Conservation (phyloP, 2,888 invertebrate species). For the Entomobrya proxima region DNA sequence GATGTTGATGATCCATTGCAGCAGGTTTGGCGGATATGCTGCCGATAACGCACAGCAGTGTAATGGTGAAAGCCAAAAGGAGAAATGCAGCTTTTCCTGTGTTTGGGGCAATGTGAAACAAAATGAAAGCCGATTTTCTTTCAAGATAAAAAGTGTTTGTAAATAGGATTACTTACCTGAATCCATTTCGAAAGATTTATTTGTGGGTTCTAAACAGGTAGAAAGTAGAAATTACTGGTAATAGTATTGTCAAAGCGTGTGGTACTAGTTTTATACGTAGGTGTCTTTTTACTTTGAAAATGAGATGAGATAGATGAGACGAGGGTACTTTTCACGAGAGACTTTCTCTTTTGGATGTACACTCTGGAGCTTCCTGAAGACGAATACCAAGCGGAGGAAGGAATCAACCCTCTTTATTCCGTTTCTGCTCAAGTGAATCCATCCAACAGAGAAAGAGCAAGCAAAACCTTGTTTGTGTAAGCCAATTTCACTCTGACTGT, state of each 20-base stretch:
- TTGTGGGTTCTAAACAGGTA: not conserved
- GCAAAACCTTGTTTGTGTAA: too few species aligned
- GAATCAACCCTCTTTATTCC: slow-evolving; percentile 35
- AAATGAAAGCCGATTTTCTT: not conserved
- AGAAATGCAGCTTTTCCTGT: slow-evolving; percentile 42
- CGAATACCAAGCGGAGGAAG: slow-evolving; percentile 13
- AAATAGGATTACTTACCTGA: slow-evolving; percentile 17
- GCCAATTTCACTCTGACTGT: too few species aligned
- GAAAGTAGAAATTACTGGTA: not conserved
- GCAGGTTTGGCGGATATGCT: slow-evolving; percentile 35
- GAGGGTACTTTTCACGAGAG: not conserved
- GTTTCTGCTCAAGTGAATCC: not conserved
- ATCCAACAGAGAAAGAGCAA: not conserved
- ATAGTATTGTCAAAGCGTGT: not conserved
- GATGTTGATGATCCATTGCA: slow-evolving; percentile 36
- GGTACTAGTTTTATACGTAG: too few species aligned
- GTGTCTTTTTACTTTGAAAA: too few species aligned
- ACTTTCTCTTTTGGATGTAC: not conserved
- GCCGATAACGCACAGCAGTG: slow-evolving; percentile 32
- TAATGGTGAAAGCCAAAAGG: slow-evolving; percentile 14
- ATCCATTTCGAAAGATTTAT: slow-evolving; percentile 21
- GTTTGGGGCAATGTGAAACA: slow-evolving; percentile 13
- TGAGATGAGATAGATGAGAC: not conserved
- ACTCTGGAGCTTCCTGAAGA: slow-evolving; percentile 1
- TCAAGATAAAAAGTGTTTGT: not conserved